Evolutionary conservation across 2,113 vertebrate genomes (phyloP), one percentile per base, ranked within the genome.

Genomic region (Phyllostomus discolor): DNA sequence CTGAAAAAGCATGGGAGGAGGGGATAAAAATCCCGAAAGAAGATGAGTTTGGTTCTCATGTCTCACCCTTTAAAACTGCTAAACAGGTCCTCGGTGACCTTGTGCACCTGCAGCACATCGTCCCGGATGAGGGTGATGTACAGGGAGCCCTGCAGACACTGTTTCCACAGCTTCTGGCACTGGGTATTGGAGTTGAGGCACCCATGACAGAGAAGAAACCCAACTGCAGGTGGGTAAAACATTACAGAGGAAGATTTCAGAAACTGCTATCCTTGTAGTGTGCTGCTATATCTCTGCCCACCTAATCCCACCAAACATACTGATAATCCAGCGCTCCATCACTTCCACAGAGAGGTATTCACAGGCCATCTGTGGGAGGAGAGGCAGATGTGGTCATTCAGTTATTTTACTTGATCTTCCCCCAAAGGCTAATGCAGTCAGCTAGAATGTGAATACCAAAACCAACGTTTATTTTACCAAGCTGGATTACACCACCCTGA

Each of bases 321-420:
- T 96, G 54, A 99, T 97, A 91, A 99, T 99, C 99, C 99, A 99
- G 75, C 99, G 98, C 97, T 99, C 99, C 99, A 99, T 99, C 93
- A 98, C 98, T 84, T 99, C 99, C 98, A 99, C 97, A 2, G 99
- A 98, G 82, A 99, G 98, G 97, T 99, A 99, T 98, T 99, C 99
- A 73, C 99, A 99, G 15, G 99, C 98, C 98, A 99, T 99, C 99
- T 99, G 98, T 76, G 46, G 92, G 38, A 96, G 87, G 67, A 70
- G 84, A 7, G n/a, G 46, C 15, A 70, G 66, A 93, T 28, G 67
- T 28, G 7, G 12, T 16, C 38, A 72, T 87, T 8, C 14, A 8
- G 11, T 88, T 91, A 70, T 35, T 80, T 90, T 95, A 80, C 4
- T 0, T 54, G 38, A 31, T 79, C 28, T 26, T 75, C 70, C 75